Evolutionary conservation across 2,797 vertebrate genomes (phyloP).

Genomic region (Thripadectes ignobilis): DNA sequence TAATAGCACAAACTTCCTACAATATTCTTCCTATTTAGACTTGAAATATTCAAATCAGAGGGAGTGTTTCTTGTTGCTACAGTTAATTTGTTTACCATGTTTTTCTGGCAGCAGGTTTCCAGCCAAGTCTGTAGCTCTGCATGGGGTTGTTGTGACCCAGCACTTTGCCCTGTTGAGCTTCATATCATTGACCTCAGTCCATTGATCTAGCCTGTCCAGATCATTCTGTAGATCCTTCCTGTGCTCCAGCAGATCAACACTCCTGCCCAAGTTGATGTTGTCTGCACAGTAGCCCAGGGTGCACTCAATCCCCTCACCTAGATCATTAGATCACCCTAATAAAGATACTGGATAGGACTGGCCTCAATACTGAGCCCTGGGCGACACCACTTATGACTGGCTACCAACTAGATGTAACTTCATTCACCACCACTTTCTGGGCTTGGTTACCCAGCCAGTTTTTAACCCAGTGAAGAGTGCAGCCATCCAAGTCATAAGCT

Average conservation of each 20-base stretch:
- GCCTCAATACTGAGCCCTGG: not conserved
- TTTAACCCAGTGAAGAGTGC: not conserved
- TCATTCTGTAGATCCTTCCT: not conserved
- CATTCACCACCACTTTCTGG: not conserved
- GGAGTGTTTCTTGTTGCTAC: not conserved
- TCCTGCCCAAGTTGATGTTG: not conserved
- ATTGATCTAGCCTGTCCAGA: not conserved
- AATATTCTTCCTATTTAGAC: not conserved
- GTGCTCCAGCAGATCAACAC: not conserved
- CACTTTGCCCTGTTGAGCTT: not conserved
- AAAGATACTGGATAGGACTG: not conserved
- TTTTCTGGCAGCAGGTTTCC: not conserved
- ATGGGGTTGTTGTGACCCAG: not conserved
- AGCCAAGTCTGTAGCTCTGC: not conserved
- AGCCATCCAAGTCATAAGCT: not conserved
- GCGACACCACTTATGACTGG: not conserved
- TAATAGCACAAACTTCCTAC: not conserved
- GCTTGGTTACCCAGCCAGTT: not conserved
- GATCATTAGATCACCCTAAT: not conserved
- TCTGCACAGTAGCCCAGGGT: too few relatives aligned
- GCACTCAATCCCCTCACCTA: not conserved
- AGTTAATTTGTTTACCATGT: not conserved
- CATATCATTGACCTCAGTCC: not conserved
- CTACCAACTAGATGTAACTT: not conserved
- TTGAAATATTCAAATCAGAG: not conserved